A percentile compares a stretch with the other conserved stretches of the same genome.
Evolutionary conservation across 2,888 invertebrate species (phyloP).

Genomic region (Scaptomyza reducta): DNA sequence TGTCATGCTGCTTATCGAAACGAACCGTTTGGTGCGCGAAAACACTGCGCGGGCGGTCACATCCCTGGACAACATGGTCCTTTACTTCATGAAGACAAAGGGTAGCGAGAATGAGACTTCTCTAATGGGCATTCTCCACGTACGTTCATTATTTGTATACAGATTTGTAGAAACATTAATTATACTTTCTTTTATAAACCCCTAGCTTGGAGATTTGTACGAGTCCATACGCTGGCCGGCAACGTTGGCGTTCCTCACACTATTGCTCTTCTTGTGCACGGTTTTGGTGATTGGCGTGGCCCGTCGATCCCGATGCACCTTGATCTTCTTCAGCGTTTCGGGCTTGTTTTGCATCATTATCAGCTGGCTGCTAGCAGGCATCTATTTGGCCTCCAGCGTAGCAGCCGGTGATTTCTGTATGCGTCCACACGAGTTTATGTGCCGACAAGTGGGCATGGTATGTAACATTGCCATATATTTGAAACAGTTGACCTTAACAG

Average conservation of each 20-base stretch:
- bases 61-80: conserved; percentile 84
- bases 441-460: conserved; percentile 84
- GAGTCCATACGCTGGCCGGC: conserved; percentile 84
- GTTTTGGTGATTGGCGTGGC: conserved; percentile 84
- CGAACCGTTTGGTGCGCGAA: conserved; percentile 88
- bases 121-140: conserved; percentile 82
- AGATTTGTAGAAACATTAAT: neutral
- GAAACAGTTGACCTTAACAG: neutral
- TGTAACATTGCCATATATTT: conserved; percentile 38
- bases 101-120: conserved; percentile 83
- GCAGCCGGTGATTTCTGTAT: conserved; percentile 94
- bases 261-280: conserved; percentile 83
- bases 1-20: conserved; percentile 88
- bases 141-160: conserved; percentile 55
- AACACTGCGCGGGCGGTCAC: conserved; percentile 90
- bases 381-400: conserved; percentile 93
- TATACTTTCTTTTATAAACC: conserved; percentile 2
- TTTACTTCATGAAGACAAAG: conserved; percentile 84
- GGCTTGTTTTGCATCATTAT: conserved; percentile 86
- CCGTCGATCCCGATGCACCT: conserved; percentile 90
- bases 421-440: conserved; percentile 88
- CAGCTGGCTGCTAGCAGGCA: conserved; percentile 94
- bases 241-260: conserved; percentile 84
- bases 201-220: conserved; percentile 83
- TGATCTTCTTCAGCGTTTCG: conserved; percentile 95